Conservation (phyloP, 2,797 vertebrate genomes). For the Sciurus vulgaris region DNA sequence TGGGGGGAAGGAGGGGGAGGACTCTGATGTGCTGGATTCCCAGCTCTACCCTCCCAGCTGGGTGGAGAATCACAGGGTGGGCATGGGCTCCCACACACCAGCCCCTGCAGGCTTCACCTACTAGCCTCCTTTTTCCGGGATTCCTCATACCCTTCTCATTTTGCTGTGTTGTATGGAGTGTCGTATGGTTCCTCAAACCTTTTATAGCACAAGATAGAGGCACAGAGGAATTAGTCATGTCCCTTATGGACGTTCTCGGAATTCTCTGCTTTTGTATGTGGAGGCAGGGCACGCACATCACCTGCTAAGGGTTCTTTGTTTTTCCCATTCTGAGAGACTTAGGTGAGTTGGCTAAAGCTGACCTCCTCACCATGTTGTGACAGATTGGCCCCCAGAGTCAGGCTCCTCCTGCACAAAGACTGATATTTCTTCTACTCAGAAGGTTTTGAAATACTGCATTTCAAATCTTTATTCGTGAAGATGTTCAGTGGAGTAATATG, state of each 20-base stretch:
- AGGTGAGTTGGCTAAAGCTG: background rate
- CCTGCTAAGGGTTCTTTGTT: background rate
- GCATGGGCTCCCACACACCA: too few species aligned
- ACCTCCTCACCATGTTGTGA: background rate
- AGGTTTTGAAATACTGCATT: background rate
- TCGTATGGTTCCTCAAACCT: background rate
- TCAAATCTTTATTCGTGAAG: constrained; percentile 60
- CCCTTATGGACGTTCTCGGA: background rate
- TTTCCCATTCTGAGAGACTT: background rate
- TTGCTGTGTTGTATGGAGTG: too few species aligned
- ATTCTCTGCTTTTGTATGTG: background rate
- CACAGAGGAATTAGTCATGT: background rate
- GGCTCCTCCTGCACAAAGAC: background rate
- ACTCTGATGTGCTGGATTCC: background rate
- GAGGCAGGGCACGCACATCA: background rate
- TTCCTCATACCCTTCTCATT: background rate
- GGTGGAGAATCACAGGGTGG: background rate
- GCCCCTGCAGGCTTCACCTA: background rate
- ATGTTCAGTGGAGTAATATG: background rate
- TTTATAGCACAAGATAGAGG: constrained; percentile 1
- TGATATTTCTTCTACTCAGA: constrained; percentile 9
- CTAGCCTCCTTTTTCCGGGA: background rate
- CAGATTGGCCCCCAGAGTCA: background rate
- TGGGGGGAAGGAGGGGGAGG: background rate
- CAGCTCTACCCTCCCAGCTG: too few species aligned